Evolutionary conservation across 2,797 vertebrate genomes (phyloP), one percentile per base, ranked within the genome.

Genomic region (Astyanax mexicanus): DNA sequence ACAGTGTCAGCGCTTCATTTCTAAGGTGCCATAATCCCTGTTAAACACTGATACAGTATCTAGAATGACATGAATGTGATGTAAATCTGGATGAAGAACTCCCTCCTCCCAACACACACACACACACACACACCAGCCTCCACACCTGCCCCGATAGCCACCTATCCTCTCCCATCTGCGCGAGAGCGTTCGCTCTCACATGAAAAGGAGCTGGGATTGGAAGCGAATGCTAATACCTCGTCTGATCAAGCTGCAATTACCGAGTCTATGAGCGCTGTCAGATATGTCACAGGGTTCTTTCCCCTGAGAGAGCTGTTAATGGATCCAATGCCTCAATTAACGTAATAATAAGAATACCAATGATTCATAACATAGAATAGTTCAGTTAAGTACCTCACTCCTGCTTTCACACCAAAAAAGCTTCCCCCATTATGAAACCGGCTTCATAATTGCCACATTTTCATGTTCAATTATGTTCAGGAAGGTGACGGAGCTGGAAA

Each of bases 231-330:
- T 74, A 73, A 73, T 52, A 61, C 55, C 44, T 32, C 54, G 40
- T 75, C 77, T 80, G 77, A 81, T 81, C 60, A 51, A 52, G 71
- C 64, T 73, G 81, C 80, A 81, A 81, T 81, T 79, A 78, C 72
- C 78, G 51, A 74, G 72, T 78, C 64, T 72, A 65, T 60, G 69
- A 73, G 60, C 62, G 74, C 81, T 83, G 84, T 83, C 74, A 81
- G 77, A 81, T 49, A 62, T 79, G 77, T 72, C 83, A 76, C 81
- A 35, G 15, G 51, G 52, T 58, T 67, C 75, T 67, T 58, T 74
- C 75, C 73, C 68, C 67, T 38, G 72, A 80, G 76, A 71, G 81
- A 78, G 80, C 72, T 71, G 77, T 75, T 85, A 83, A 85, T 85
- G 84, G 79, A 83, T 80, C 77, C 77, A 64, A 75, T 77, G 67